Evolutionary conservation across 2,888 invertebrate genomes (phyloP).

Genomic region (Pandemis cinnamomeana): DNA sequence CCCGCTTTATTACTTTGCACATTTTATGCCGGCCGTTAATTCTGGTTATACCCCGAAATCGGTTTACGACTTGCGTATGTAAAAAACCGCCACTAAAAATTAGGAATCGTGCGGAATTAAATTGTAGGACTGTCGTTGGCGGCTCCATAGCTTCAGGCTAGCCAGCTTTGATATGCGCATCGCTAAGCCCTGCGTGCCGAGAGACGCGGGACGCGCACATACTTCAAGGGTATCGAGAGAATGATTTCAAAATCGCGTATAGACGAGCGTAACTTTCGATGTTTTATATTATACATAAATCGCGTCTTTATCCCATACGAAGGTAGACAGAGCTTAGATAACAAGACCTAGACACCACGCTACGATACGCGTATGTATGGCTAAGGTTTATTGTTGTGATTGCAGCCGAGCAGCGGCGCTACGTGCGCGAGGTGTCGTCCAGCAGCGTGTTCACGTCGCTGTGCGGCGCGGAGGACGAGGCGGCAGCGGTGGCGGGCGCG

Average conservation of each 20-base stretch:
- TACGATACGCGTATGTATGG: not conserved
- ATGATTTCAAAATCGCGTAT: too few species aligned
- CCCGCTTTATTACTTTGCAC: slow-evolving; percentile 26
- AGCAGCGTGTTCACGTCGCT: slow-evolving; percentile 71
- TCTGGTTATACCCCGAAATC: slow-evolving; percentile 22
- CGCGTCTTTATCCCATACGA: too few species aligned
- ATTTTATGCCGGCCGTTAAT: slow-evolving; percentile 15
- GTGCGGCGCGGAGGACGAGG: slow-evolving; percentile 52
- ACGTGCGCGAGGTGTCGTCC: slow-evolving; percentile 76
- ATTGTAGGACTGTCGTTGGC: not conserved
- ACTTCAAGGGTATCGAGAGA: too few species aligned
- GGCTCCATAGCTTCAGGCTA: not conserved
- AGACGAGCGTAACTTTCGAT: too few species aligned
- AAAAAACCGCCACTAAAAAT: slow-evolving; percentile 26
- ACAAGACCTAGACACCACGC: too few species aligned
- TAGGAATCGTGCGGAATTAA: not conserved
- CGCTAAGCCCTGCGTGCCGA: not conserved
- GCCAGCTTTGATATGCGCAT: not conserved
- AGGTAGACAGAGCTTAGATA: too few species aligned
- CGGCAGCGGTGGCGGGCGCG: slow-evolving; percentile 28
- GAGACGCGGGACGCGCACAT: too few species aligned
- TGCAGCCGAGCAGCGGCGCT: slow-evolving; percentile 79
- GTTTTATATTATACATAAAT: too few species aligned
- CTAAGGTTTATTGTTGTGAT: slow-evolving; percentile 26
- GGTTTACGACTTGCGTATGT: slow-evolving; percentile 21